Evolutionary conservation across 2,888 invertebrate species (phyloP), one percentile per base, ranked within the genome.

Genomic region (Rhagophthalmus giganteus): DNA sequence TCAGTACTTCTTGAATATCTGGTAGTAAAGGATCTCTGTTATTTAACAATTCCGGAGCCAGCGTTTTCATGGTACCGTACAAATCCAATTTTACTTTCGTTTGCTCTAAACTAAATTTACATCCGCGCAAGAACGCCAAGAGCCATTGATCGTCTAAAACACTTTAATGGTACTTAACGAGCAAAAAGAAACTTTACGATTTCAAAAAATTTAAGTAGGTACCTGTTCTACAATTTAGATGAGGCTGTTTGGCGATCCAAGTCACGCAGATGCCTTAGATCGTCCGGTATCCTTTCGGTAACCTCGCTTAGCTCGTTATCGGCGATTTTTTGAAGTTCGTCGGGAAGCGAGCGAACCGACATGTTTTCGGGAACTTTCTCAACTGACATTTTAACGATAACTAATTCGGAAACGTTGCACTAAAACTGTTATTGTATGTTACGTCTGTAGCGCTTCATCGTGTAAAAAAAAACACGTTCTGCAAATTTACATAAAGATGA

Each of bases 31-130:
- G 79, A 65, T 81, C 79, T 59, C 79, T 72, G 50, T 77, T 65
- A 3, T 74, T 73, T 58, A 81, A 80, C 54, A 83, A 74, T 58
- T 84, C 83, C 1, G 85, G 83, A 1, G 81, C 75, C 24, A 79
- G 71, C 2, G 77, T 75, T 54, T 80, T 79, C 63, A 79, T 65
- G 5, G 81, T 80, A 62, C 83, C 82, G 62, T 78, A 83, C 72
- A 78, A 78, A 53, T 81, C 80, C 25, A 81, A 58, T 59, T 81
- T 81, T 56, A 78, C 74, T 65, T 81, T 81, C 28, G 76, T 75
- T 55, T 76, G 73, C 61, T 80, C 79, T 28, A 80, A 60, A 41
- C 80, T 79, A 64, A 78, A 79, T 69, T 81, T 81, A 57, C 76
- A 77, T 30, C 80, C 80, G 2, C 81, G 74, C 12, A 81, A 66